Evolutionary conservation across 2,888 invertebrate genomes (phyloP).

Genomic region (Amorpha juglandis): DNA sequence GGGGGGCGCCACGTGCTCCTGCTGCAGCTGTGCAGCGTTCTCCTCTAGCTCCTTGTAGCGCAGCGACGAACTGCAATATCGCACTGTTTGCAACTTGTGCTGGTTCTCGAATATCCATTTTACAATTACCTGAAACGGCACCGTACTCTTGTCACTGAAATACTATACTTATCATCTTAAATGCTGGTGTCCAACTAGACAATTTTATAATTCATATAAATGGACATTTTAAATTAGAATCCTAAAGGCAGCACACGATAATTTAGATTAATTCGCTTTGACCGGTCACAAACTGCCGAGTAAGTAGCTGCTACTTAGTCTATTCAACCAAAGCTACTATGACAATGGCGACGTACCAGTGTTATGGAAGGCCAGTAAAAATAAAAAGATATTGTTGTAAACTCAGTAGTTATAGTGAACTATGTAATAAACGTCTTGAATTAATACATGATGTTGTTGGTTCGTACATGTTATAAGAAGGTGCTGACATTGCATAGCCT

Average conservation of each 20-base stretch:
- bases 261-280: background rate
- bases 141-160: background rate
- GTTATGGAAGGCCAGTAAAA: no score
- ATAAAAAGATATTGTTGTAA: no score
- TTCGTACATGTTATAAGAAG: no score
- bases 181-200: no score
- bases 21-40: conserved; percentile 48
- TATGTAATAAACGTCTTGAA: no score
- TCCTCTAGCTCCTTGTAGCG: conserved; percentile 80
- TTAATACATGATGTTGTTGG: no score
- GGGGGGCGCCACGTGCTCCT: conserved; percentile 54
- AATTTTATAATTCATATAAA: background rate
- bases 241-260: background rate
- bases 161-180: background rate
- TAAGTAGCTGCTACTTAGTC: no score
- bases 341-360: no score
- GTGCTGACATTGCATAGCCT: no score
- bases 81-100: conserved; percentile 87
- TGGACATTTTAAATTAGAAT: background rate
- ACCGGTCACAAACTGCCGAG: background rate
- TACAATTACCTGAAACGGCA: conserved; percentile 77
- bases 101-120: conserved; percentile 89
- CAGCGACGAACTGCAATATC: conserved; percentile 83
- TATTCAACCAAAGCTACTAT: no score
- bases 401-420: no score